A percentile compares a stretch with the other conserved stretches of the same genome.
Conservation (phyloP, 2,888 invertebrate species). For the Rosalia funebris region DNA sequence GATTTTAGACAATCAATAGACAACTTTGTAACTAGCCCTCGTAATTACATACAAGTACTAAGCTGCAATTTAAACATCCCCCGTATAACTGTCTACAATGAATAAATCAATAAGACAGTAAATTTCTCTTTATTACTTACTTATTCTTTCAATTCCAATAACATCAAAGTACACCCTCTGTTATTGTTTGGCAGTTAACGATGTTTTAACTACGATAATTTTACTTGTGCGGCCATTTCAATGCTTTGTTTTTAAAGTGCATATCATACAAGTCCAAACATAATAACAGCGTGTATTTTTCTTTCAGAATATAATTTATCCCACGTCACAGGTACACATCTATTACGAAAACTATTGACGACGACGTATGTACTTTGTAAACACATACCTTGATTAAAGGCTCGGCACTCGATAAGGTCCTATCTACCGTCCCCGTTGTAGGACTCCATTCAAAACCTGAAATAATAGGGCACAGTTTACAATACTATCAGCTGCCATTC, state of each 20-base stretch:
- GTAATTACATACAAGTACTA: no score
- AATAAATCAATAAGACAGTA: constrained; percentile 41
- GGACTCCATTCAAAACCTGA: constrained; percentile 31
- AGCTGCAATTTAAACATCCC: no score
- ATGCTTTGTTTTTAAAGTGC: constrained; percentile 35
- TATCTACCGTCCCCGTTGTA: constrained; percentile 41
- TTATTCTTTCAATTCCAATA: constrained; percentile 38
- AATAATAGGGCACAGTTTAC: constrained; percentile 46
- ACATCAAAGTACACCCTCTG: constrained; percentile 37
- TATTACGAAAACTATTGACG: constrained; percentile 30
- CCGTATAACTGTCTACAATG: no score
- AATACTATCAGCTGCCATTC: constrained; percentile 45
- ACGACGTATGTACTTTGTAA: constrained; percentile 33
- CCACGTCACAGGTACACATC: constrained; percentile 27
- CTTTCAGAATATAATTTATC: constrained; percentile 31
- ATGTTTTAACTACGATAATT: constrained; percentile 40
- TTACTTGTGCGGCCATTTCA: constrained; percentile 27
- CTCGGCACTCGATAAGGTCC: constrained; percentile 41
- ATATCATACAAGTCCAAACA: constrained; percentile 22
- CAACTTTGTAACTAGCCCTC: no score
- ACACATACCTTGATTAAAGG: constrained; percentile 44
- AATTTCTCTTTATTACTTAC: constrained; percentile 41
- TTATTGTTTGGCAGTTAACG: constrained; percentile 41
- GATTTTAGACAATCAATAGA: no score
- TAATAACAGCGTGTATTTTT: constrained; percentile 32